Evolutionary conservation across 1,140 invertebrate genomes (phyloP).

Genomic region (Chrysoperla carnea): DNA sequence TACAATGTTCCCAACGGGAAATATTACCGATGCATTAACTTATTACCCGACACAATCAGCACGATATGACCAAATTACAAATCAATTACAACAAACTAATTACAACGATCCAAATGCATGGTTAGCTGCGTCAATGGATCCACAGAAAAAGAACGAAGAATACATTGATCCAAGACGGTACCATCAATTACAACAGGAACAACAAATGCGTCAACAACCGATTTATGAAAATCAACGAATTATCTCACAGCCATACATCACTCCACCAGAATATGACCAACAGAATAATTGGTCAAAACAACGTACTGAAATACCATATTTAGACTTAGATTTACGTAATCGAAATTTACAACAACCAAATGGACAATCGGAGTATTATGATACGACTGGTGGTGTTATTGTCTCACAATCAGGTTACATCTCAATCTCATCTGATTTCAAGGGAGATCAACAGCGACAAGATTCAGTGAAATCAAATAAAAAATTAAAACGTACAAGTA

Average conservation of each 20-base stretch:
- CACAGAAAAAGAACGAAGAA: conserved; percentile 35
- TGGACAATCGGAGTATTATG: conserved; percentile 20
- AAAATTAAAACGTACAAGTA: conserved; percentile 49
- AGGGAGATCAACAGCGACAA: conserved; percentile 24
- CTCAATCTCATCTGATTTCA: conserved; percentile 50
- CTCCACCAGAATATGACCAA: conserved; percentile 19
- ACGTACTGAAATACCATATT: conserved; percentile 18
- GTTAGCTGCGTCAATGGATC: conserved; percentile 33
- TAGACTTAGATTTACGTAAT: conserved; percentile 24
- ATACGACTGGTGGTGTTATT: conserved; percentile 38
- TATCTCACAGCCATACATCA: conserved; percentile 21
- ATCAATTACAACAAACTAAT: conserved; percentile 32
- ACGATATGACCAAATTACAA: conserved; percentile 41
- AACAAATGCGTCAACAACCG: conserved; percentile 12
- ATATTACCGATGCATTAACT: conserved; percentile 54
- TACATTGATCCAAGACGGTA: conserved; percentile 37
- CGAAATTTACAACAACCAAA: conserved; percentile 20
- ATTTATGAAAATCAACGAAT: conserved; percentile 26
- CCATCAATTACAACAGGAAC: conserved; percentile 29
- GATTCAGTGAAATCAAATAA: conserved; percentile 36
- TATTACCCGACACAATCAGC: conserved; percentile 50
- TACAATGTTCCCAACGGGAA: conserved; percentile 47
- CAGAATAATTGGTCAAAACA: conserved; percentile 23
- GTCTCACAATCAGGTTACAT: conserved; percentile 72
- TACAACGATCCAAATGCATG: conserved; percentile 35